Conservation (phyloP, 2,797 vertebrate species). For the Tachyglossus aculeatus region DNA sequence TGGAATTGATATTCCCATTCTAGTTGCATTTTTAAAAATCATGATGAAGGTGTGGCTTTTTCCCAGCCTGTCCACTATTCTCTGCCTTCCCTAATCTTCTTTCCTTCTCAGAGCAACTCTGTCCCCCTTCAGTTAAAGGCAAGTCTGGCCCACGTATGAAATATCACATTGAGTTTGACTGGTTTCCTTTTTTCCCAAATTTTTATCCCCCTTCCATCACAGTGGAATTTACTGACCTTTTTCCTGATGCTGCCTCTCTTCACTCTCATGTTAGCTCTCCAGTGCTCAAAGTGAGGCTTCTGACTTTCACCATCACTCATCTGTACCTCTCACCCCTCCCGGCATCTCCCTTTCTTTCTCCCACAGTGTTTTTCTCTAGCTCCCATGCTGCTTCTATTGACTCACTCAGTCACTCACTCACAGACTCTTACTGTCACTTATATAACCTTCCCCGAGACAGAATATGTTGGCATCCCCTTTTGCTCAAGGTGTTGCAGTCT, state of each 20-base stretch:
- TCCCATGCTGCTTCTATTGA: conserved; percentile 21
- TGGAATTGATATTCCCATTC: not conserved
- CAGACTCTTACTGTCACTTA: not conserved
- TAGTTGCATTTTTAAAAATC: not conserved
- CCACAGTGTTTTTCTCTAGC: no score
- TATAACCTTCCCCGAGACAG: conserved; percentile 3
- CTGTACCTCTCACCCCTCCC: accelerated
- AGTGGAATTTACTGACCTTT: no score
- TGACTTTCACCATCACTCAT: not conserved
- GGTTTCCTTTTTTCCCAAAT: not conserved
- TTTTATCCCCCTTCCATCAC: not conserved
- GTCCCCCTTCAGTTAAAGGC: not conserved
- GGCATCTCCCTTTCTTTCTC: not conserved
- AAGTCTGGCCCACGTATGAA: not conserved
- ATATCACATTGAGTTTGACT: accelerated
- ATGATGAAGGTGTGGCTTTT: no score
- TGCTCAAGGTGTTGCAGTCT: conserved; percentile 28
- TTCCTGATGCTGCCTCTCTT: no score
- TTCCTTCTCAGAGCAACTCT: not conserved
- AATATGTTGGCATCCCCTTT: conserved; percentile 30
- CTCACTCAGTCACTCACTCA: conserved; percentile 11
- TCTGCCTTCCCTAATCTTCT: not conserved
- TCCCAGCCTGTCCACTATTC: not conserved
- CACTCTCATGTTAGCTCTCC: not conserved
- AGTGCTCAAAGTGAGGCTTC: not conserved